A percentile compares a stretch with the other conserved stretches of the same genome.
Evolutionary conservation across 2,113 vertebrate species (phyloP).

Genomic region (Pipa parva): DNA sequence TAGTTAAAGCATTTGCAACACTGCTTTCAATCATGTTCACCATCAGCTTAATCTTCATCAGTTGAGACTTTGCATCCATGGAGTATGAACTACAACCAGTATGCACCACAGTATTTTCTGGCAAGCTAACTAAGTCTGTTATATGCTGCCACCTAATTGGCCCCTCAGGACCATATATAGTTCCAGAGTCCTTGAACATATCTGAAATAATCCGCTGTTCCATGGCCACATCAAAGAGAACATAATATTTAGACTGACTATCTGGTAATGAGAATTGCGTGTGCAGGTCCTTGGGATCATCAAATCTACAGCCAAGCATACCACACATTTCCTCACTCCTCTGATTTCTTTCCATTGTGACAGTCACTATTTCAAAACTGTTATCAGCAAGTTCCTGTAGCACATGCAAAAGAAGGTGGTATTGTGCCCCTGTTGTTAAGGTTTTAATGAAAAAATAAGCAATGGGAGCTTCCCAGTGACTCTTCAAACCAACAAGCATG

Average conservation of each 20-base stretch:
- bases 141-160: conserved; percentile 41
- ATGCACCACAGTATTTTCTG: conserved; percentile 25
- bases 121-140: conserved; percentile 36
- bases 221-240: conserved; percentile 44
- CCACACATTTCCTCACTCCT: conserved; percentile 42
- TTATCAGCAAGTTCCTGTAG: conserved; percentile 37
- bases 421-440: conserved; percentile 37
- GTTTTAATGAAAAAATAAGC: conserved; percentile 39
- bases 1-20: conserved; percentile 32
- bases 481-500: conserved; percentile 41
- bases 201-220: conserved; percentile 32
- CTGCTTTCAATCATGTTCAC: conserved; percentile 36
- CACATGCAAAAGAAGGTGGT: conserved; percentile 28
- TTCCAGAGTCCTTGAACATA: conserved; percentile 43
- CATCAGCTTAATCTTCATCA: conserved; percentile 42
- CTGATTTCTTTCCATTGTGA: conserved; percentile 41
- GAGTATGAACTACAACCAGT: conserved; percentile 1
- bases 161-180: conserved; percentile 37
- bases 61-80: conserved; percentile 24
- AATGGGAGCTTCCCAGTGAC: conserved; percentile 42
- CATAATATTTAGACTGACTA: conserved; percentile 35
- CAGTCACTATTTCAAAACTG: conserved; percentile 23
- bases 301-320: conserved; percentile 34
- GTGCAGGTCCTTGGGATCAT: conserved; percentile 25
- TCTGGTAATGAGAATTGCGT: conserved; percentile 37